Evolutionary conservation across 2,888 invertebrate genomes (phyloP), one percentile per base, ranked within the genome.

Genomic region (Hipparchia semele): DNA sequence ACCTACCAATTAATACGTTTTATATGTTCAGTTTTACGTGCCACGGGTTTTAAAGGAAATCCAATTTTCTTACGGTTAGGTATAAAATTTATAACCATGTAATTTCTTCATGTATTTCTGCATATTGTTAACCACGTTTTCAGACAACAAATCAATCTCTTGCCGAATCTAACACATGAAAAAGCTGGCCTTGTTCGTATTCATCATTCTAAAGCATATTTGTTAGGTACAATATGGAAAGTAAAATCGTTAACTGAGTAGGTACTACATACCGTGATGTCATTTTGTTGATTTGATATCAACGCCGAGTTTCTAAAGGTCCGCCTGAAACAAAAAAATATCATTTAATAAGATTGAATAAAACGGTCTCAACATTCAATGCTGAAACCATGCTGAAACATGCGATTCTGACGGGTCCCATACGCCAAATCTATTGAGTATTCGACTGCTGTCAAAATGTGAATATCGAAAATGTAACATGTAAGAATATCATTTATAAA

Each of bases 181-280:
- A 56, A 56, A 56, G 56, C 6, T 56, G 7, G 56, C 7, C 56
- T 56, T 56, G 13, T 56, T 23, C 13, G 5, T 56, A 56, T 56
- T 23, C 13, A 12, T 54, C 7, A 6, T 56, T n/a, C 13, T 56
- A 13, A 56, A 56, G 7, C 6, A 8, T 13, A 3, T 13, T 7
- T n/a, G 10, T 56, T 6, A 6, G n/a, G n/a, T 56, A 2, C n/a
- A 56, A 23, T 23, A 23, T 56, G 56, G n/a, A 13, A 56, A 56
- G 13, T 56, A 13, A 23, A 23, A 23, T 12, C 12, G 12, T 12
- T 56, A 5, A 5, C 13, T 7, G 10, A 13, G 2, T 23, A 13
- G 33, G 23, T 23, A 23, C 10, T 10, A 84, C 90, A 88, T 78
- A 90, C 91, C 91, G 84, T 54, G 91, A 90, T 76, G 90, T 91